These are phyloP conservation scores for Oreochromis niloticus DNA, from an alignment of 2,113 vertebrate genomes.

Conservation along the genomic window DNA sequence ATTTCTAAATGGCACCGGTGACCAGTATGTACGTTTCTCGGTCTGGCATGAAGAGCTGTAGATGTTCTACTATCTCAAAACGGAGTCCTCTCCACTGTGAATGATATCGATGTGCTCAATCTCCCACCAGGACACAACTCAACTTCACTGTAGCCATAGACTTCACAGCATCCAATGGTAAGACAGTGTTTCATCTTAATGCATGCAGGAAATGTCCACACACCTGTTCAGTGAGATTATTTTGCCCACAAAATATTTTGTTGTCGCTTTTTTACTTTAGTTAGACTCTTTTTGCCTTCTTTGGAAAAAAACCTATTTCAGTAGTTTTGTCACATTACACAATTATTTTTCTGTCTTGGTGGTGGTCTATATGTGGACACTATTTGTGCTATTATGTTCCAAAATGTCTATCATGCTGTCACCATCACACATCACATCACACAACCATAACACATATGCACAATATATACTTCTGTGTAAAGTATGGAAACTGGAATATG, in stretches of 20 bases:
- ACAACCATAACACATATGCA: neutral
- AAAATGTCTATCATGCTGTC: neutral
- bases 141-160: conserved; percentile 95
- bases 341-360: neutral
- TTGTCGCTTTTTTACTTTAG: neutral
- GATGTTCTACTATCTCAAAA: neutral
- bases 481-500: neutral
- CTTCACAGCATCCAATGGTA: conserved; percentile 93
- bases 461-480: neutral
- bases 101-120: neutral
- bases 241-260: neutral
- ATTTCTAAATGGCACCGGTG: neutral
- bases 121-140: conserved; percentile 81
- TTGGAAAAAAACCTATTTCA: neutral
- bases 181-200: conserved; percentile 33
- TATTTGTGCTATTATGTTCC: neutral
- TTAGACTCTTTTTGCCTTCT: neutral
- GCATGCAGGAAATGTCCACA: neutral
- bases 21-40: neutral
- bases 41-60: neutral
- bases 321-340: neutral
- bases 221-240: neutral
- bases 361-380: neutral
- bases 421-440: too few relatives aligned
- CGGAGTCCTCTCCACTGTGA: neutral